Conservation (phyloP, 2,797 vertebrate genomes). For the Sebastolobus altivelis region DNA sequence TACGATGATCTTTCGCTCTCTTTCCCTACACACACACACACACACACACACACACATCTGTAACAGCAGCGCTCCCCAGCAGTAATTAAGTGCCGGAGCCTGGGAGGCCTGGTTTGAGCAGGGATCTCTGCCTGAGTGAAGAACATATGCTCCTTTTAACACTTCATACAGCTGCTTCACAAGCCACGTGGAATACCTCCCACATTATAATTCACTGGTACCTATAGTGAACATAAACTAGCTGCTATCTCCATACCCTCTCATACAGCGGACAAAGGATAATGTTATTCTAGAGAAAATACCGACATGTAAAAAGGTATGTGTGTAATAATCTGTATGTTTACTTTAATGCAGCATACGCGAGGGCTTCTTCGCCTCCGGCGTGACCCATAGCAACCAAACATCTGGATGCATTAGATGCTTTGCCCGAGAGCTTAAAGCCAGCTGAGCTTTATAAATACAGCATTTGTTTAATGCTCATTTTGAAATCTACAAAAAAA, state of each 20-base stretch:
- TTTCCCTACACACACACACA: not conserved
- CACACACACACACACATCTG: constrained; percentile 22
- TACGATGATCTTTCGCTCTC: not conserved
- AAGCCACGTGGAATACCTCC: constrained; percentile 27
- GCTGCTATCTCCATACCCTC: not conserved
- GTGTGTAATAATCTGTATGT: constrained; percentile 24
- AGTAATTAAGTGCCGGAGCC: constrained; percentile 53
- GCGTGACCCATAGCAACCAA: constrained; percentile 35
- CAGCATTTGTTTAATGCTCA: constrained; percentile 4
- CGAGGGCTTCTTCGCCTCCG: not conserved
- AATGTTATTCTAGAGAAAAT: not conserved
- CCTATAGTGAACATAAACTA: not conserved
- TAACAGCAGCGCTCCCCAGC: constrained; percentile 15
- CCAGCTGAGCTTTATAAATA: constrained; percentile 11
- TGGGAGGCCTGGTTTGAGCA: constrained; percentile 35
- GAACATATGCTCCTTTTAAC: constrained; percentile 55
- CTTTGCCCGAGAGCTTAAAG: constrained; percentile 22
- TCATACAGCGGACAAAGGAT: not conserved
- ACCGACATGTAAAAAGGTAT: constrained; percentile 1
- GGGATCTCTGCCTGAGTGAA: constrained; percentile 41
- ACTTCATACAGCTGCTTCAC: constrained; percentile 29
- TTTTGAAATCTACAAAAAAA: not conserved
- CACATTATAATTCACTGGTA: constrained; percentile 19
- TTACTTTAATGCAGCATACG: constrained; percentile 17
- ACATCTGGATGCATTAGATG: constrained; percentile 34